phyloP scores from a whole-genome alignment of 2,113 vertebrate genomes.

The Aythya baeri region DNA sequence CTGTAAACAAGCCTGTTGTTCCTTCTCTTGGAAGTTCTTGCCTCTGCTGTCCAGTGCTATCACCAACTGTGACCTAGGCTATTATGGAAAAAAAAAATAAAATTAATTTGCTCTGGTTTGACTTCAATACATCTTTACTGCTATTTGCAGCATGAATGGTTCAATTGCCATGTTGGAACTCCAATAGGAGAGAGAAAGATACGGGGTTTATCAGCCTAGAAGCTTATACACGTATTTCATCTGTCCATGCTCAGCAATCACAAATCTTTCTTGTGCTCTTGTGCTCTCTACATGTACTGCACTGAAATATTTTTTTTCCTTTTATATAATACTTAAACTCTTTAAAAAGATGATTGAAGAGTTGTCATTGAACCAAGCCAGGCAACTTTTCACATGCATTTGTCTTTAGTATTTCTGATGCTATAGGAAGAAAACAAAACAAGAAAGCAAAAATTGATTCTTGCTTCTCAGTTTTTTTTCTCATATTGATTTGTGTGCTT shows the following conservation, averaged over 20 bases:
- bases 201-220: background rate
- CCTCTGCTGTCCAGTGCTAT: background rate
- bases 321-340: background rate
- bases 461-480: background rate
- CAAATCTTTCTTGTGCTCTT: background rate
- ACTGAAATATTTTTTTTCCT: background rate
- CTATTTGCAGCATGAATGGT: background rate
- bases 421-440: background rate
- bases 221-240: background rate
- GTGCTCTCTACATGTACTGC: background rate
- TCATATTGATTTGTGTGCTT: background rate
- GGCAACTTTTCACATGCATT: background rate
- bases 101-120: background rate
- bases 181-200: background rate
- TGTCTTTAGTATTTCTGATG: background rate
- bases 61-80: background rate
- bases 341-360: background rate
- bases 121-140: background rate
- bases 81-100: background rate
- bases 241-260: background rate
- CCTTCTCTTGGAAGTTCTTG: constrained; percentile 4
- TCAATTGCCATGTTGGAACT: background rate
- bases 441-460: background rate
- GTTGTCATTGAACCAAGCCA: background rate
- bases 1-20: background rate